Evolutionary conservation across 2,113 vertebrate genomes (phyloP), one percentile per base, ranked within the genome.

Genomic region (Dolichallabes microphthalmus): DNA sequence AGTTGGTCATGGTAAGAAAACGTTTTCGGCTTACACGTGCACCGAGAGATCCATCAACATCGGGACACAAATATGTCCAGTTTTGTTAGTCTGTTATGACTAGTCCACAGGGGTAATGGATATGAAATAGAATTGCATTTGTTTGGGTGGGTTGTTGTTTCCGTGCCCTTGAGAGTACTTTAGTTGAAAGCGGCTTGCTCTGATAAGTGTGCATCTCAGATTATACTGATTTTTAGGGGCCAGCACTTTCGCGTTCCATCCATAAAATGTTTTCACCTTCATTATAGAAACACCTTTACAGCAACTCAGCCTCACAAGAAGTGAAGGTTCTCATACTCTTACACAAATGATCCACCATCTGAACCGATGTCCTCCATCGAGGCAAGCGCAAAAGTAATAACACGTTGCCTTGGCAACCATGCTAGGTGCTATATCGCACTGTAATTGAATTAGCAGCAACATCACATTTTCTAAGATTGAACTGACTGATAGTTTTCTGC

Each of bases 361-460:
- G 84, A 88, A 82, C 78, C 60, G 63, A 80, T 63, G 68, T 80
- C 80, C 83, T 77, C 82, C 74, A 85, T 66, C 25, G 32, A 88
- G 75, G 32, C 75, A 68, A 66, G 80, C 39, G 39, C 68, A 78
- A 84, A 85, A 82, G 69, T 73, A 73, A 84, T 88, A 85, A 85
- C 79, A 63, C 32, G 88, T 87, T 83, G 86, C 85, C 85, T 73
- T 89, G 86, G 88, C 77, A 86, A 88, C 88, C 73, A 55, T 68
- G 64, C 83, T 60, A 86, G 71, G 78, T 85, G 75, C 71, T 83
- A 84, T 82, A 85, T 80, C 32, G 52, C 80, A 64, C 76, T 64
- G 35, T 87, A 82, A 90, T 88, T 85, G 85, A 83, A 80, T 88
- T 86, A 83, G 83, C 68, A 83, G 83, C 68, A 45, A 86, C 69